These are phyloP conservation scores for Orthosia cruda DNA, from an alignment of 2,888 invertebrate genomes.

Conservation along the genomic window DNA sequence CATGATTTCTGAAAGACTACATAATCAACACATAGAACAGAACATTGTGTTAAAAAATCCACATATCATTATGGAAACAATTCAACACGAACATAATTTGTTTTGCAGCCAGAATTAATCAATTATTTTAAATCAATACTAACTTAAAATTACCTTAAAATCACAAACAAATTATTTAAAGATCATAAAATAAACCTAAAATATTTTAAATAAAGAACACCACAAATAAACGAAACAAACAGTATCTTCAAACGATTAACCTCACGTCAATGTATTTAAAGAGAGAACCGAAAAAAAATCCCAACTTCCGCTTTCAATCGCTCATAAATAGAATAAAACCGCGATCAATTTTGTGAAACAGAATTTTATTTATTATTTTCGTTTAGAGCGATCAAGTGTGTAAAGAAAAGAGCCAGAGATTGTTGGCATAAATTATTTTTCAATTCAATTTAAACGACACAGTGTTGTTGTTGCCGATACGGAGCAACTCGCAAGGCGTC, in stretches of 20 bases:
- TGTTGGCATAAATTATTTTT: constrained; percentile 90
- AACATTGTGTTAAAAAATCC: background rate
- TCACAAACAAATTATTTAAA: no score
- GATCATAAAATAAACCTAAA: background rate
- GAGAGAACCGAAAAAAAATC: constrained; percentile 52
- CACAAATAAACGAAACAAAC: constrained; percentile 11
- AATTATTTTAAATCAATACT: background rate
- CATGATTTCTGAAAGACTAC: background rate
- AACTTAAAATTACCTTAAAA: background rate
- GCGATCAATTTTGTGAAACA: constrained; percentile 80
- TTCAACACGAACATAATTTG: background rate
- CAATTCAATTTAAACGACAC: constrained; percentile 90
- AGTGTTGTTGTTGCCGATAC: constrained; percentile 85
- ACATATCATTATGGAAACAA: background rate
- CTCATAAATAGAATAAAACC: constrained; percentile 75
- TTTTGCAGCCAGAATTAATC: background rate
- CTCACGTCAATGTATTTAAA: constrained; percentile 13
- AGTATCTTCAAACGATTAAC: constrained; percentile 22
- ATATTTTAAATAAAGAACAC: background rate
- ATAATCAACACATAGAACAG: constrained; percentile 9
- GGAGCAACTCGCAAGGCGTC: constrained; percentile 65
- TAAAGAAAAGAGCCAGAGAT: constrained; percentile 86
- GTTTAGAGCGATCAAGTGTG: constrained; percentile 84
- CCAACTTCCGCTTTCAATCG: constrained; percentile 73
- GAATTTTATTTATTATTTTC: constrained; percentile 83